phyloP scores from a whole-genome alignment of 2,797 vertebrate genomes.

The Catharus ustulatus region DNA sequence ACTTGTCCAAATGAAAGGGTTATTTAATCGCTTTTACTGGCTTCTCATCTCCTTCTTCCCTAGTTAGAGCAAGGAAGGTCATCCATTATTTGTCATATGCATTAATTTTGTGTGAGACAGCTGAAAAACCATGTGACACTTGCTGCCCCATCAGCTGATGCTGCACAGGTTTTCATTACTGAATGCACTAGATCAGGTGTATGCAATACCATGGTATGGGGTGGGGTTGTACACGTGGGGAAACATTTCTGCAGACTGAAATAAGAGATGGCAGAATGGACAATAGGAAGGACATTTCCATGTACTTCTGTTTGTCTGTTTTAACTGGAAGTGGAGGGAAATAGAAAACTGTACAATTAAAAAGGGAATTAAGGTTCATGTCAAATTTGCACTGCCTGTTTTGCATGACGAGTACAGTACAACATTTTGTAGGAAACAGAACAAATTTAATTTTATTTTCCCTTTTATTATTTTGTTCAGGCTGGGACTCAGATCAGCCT shows the following conservation, averaged over 20 bases:
- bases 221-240: background rate
- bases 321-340: background rate
- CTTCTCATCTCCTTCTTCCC: background rate
- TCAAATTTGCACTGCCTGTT: background rate
- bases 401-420: background rate
- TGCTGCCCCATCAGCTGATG: background rate
- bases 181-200: background rate
- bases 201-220: background rate
- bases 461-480: slow-evolving; percentile 56
- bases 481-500: slow-evolving; percentile 81
- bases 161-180: background rate
- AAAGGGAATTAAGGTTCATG: background rate
- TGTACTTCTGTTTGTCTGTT: background rate
- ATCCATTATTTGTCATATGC: background rate
- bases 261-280: background rate
- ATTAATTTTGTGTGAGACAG: background rate
- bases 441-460: background rate
- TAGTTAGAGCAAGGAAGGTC: background rate
- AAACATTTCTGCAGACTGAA: background rate
- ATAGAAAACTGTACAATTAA: background rate
- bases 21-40: background rate
- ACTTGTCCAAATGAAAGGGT: background rate
- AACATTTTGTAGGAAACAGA: background rate
- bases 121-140: background rate
- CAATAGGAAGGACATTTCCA: background rate